Base-by-base conservation (phyloP, 2,113 vertebrate genomes). In the Condylura cristata region DNA sequence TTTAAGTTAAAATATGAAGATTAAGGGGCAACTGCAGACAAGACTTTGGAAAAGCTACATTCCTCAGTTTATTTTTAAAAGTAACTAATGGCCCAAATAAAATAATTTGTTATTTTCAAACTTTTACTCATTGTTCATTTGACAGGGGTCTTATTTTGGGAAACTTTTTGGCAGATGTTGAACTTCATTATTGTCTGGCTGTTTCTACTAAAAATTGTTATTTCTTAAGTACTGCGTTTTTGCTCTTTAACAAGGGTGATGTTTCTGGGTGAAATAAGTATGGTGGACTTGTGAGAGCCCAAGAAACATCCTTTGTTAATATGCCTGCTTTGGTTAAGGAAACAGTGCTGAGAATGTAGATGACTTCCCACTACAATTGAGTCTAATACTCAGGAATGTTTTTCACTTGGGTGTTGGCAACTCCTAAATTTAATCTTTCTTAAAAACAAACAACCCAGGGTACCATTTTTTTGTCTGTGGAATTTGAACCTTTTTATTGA, bases 371-470 rank as follows among this genome's bases (percentile, higher is more conserved):
- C 68, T 93, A 91, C 90, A 94, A 95, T 93, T 96, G 96, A 96
- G 91, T 93, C 90, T 96, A 89, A 96, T 95, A 90, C 95, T 97
- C 76, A 93, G 97, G 97, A 97, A 97, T 97, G 97, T 97, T 97
- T 96, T 97, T 94, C 74, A 68, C 96, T 97, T 93, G 97, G 97
- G 96, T 97, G 97, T 97, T 97, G 97, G 96, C 96, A 96, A 95
- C 94, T 97, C 96, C 97, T 95, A 97, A 97, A 97, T 97, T 97
- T 97, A 97, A 97, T 95, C 96, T 97, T 97, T 78, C 93, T 97
- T 92, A 90, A 97, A 97, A 97, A 96, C 95, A 97, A 97, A 97
- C 95, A 97, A 96, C 48, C 76, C 88, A 86, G 87, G 95, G 78
- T 93, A 96, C 94, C 96, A 87, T 94, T 93, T 86, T 92, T 85